Base-by-base conservation (phyloP, 2,113 vertebrate species). In the Tympanuchus pallidicinctus region DNA sequence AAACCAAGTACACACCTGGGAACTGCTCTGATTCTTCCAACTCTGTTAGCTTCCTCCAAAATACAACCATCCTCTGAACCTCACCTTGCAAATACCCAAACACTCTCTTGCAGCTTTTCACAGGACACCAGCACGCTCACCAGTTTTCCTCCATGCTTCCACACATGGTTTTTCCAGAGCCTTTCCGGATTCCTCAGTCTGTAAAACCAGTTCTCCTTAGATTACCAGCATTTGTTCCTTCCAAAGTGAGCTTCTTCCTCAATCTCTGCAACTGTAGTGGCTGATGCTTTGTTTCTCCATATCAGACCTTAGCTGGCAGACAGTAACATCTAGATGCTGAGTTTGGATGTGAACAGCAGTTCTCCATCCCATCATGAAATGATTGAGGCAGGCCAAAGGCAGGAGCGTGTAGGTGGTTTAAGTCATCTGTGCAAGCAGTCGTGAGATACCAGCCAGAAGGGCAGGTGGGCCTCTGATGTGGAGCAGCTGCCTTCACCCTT, bases 331-430 rank as follows among this genome's bases (percentile, higher is more conserved):
- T 42, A 16, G 24, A 42, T 65, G 42, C 34, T 66, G 19, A 11
- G 19, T 5, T 15, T 65, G 28, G 28, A 32, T 59, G 42, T 66
- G 15, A 30, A 50, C 24, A 42, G 30, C 15, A 42, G 67, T 65
- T 73, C 50, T 43, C 65, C 36, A 81, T 21, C 50, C 19, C 15
- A 34, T 40, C 12, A 16, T 30, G 43, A 72, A 42, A 34, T 19
- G 28, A 56, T 47, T 11, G 40, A 57, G 50, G 30, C 47, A 61
- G 43, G 38, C 20, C 38, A n/a, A 54, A 27, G 25, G 47, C 21
- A 54, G 56, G 12, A 77, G 36, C 1, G 3, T 11, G 25, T 7
- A 52, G 16, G 9, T 0, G 2, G 10, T 45, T 25, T 52, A 52
- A 69, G 36, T 8, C 32, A 70, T 25, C 38, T 54, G 52, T 86